phyloP scores from a whole-genome alignment of 2,888 invertebrate genomes.

The Campaea margaritaria region DNA sequence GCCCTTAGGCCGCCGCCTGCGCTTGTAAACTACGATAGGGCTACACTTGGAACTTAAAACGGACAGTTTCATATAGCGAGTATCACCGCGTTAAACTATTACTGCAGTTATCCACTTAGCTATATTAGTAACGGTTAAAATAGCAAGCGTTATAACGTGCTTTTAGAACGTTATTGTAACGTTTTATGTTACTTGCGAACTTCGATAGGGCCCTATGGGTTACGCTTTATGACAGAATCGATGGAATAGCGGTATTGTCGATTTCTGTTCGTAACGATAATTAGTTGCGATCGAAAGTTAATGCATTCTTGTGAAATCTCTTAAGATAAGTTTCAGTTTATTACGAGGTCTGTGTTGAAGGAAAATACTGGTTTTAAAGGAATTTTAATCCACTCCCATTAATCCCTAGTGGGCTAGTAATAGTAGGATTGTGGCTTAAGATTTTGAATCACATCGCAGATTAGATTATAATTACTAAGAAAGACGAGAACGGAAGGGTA shows the following conservation, averaged over 20 bases:
- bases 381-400: no score
- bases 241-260: neutral
- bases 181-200: slow-evolving; percentile 24
- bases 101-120: slow-evolving; percentile 56
- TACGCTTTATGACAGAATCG: neutral
- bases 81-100: slow-evolving; percentile 64
- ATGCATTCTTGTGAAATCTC: no score
- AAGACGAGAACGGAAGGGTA: no score
- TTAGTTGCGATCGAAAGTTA: no score
- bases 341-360: no score
- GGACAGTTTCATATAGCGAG: slow-evolving; percentile 59
- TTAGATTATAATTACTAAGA: no score
- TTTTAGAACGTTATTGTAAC: slow-evolving; percentile 9
- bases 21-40: slow-evolving; percentile 76
- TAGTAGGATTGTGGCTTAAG: no score
- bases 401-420: no score
- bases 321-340: no score
- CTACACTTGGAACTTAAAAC: slow-evolving; percentile 57
- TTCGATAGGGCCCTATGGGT: slow-evolving; percentile 11
- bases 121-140: slow-evolving; percentile 50
- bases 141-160: slow-evolving; percentile 23
- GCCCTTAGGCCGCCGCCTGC: slow-evolving; percentile 72
- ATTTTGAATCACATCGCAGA: no score
- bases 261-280: no score
- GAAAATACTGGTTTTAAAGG: no score